Base-by-base conservation (phyloP, 2,888 invertebrate species). In the Agrochola macilenta region DNA sequence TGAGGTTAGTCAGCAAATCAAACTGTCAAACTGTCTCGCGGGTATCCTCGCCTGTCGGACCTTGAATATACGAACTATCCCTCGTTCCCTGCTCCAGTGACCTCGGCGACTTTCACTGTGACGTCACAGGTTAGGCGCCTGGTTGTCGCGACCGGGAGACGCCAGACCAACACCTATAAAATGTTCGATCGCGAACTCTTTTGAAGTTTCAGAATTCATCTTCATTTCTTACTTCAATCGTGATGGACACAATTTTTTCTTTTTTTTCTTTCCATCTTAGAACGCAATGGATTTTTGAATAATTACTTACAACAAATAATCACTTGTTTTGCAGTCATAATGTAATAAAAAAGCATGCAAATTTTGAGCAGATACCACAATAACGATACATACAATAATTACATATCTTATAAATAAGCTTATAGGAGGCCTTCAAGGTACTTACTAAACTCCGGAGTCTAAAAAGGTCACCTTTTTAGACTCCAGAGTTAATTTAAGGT, bases 41-140 rank as follows among this genome's bases (percentile, higher is more conserved):
- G 81, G 81, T 57, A 57, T 65, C 49, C 46, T 65, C 76, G 39
- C 26, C n/a, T 69, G 78, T 82, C 52, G 72, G 88, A 93, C 95
- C 94, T 94, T 94, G 94, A 93, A 92, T 89, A 76, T 81, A 87
- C 65, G 86, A 82, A 88, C 84, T 81, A 87, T 79, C 85, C 77
- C 77, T 84, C 84, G 89, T 90, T 90, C 88, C 89, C 81, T 89
- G 90, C 84, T 91, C 93, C 76, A 91, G 88, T 94, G 91, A 95
- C 94, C 94, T 92, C 88, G 89, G 85, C 64, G 84, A 90, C 89
- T 92, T 92, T 92, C 89, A 79, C 89, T 78, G 79, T 93, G 93
- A 95, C 94, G 94, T 95, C 95, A 94, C 89, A 60, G 83, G 82
- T 72, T 74, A 43, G 94, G 92, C 92, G 94, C 91, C 94, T 30